These are phyloP conservation scores for Spheniscus mendiculus DNA, from an alignment of 2,113 vertebrate genomes.

Conservation along the genomic window DNA sequence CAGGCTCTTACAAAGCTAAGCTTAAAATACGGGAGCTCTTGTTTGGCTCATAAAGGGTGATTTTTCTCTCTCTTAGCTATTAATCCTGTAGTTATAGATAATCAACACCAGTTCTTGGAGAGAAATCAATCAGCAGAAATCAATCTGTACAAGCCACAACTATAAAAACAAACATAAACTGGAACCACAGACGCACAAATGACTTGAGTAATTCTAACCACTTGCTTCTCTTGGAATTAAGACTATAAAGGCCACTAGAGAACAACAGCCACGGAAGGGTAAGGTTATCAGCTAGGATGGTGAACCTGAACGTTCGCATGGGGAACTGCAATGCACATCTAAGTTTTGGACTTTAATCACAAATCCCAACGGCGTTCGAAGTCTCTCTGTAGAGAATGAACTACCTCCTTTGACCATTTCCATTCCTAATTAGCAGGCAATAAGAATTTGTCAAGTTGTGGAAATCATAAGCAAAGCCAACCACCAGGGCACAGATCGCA, in stretches of 20 bases:
- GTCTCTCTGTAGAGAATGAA: neutral
- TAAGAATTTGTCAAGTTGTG: neutral
- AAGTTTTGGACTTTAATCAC: neutral
- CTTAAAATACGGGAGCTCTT: neutral
- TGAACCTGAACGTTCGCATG: fast-evolving
- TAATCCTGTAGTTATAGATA: neutral
- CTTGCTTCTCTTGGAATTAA: neutral
- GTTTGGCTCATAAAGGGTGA: neutral
- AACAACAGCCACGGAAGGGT: neutral
- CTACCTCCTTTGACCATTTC: neutral
- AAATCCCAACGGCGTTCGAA: fast-evolving
- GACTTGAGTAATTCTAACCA: neutral
- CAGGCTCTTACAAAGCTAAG: neutral
- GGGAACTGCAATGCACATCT: neutral
- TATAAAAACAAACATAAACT: neutral
- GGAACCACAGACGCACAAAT: neutral
- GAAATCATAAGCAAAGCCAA: neutral
- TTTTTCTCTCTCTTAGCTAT: neutral
- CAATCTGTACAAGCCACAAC: neutral
- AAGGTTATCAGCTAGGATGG: neutral
- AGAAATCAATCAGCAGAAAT: neutral
- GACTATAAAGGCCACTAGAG: neutral
- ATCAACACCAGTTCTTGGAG: neutral
- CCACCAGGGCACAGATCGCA: fast-evolving
- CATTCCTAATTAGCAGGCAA: neutral